phyloP scores from a whole-genome alignment of 1,140 invertebrate species.

The Coelopa frigida region DNA sequence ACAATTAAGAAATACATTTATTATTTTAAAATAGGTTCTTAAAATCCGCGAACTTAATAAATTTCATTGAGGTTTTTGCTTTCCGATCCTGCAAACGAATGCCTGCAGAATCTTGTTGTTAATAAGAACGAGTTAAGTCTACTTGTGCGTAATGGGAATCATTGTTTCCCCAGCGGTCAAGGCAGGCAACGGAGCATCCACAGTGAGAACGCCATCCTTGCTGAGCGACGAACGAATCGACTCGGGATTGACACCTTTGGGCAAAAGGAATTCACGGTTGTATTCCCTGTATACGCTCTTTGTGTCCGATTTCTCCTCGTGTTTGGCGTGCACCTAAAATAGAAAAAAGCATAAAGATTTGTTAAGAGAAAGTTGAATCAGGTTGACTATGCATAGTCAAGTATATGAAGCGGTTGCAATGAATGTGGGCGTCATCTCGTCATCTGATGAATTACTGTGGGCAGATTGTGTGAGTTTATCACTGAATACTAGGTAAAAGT shows the following conservation, averaged over 20 bases:
- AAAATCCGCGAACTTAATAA: conserved; percentile 5
- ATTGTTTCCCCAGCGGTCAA: conserved; percentile 63
- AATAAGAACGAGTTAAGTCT: conserved; percentile 28
- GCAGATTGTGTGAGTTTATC: too few relatives aligned
- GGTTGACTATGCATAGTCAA: neutral
- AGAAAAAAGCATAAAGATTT: conserved; percentile 14
- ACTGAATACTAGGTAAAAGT: too few relatives aligned
- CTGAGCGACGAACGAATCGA: conserved; percentile 82
- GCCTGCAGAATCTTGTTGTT: neutral
- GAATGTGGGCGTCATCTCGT: too few relatives aligned
- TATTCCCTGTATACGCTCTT: conserved; percentile 93
- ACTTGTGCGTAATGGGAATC: conserved; percentile 72
- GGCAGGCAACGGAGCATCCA: conserved; percentile 84
- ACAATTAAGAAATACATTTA: neutral
- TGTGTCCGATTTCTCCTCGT: conserved; percentile 90
- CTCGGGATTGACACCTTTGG: conserved; percentile 88
- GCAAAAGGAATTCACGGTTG: conserved; percentile 90
- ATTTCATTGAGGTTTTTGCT: conserved; percentile 1
- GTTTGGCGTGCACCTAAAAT: conserved; percentile 87
- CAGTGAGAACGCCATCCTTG: conserved; percentile 87
- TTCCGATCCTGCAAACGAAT: neutral
- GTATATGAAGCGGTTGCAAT: too few relatives aligned
- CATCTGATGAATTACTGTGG: too few relatives aligned
- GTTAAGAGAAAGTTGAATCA: neutral
- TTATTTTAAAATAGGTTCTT: conserved; percentile 2